Conservation (phyloP, 1,140 invertebrate genomes). For the Venturia canescens region DNA sequence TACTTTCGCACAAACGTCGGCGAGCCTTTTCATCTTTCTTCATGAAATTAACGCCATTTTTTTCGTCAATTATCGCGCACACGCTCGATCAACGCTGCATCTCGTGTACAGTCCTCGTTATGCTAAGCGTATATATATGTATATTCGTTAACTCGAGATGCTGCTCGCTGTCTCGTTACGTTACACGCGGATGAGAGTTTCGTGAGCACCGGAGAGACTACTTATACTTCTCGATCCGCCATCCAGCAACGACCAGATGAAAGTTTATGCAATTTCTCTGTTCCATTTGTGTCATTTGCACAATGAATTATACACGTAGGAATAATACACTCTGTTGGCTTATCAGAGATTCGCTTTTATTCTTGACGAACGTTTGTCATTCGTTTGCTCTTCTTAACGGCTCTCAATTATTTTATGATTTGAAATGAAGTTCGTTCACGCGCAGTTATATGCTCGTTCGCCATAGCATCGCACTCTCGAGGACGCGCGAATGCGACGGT, state of each 20-base stretch:
- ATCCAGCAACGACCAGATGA: slow-evolving; percentile 41
- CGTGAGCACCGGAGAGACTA: not conserved
- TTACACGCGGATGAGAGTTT: not conserved
- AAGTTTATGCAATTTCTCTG: slow-evolving; percentile 54
- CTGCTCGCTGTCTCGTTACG: slow-evolving; percentile 18
- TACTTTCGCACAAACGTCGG: not conserved
- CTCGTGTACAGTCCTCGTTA: slow-evolving; percentile 14
- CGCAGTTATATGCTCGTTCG: no score
- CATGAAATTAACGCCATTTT: not conserved
- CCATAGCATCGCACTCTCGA: no score
- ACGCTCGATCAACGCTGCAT: slow-evolving; percentile 8
- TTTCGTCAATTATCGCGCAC: slow-evolving; percentile 27
- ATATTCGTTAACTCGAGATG: not conserved
- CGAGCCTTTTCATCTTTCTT: not conserved
- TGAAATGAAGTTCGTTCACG: not conserved
- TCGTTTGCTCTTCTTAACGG: not conserved
- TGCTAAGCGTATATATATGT: not conserved
- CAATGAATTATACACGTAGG: slow-evolving; percentile 35
- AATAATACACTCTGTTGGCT: slow-evolving; percentile 12
- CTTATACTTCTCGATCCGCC: slow-evolving; percentile 32
- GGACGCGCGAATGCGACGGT: no score
- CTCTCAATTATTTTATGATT: not conserved
- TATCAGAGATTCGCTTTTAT: slow-evolving; percentile 41
- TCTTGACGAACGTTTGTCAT: not conserved
- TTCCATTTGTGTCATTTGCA: slow-evolving; percentile 43